Percentiles rank a stretch among this genome's conserved stretches.
Evolutionary conservation across 2,888 invertebrate species (phyloP).

Genomic region (Nemotelus pantherinus): DNA sequence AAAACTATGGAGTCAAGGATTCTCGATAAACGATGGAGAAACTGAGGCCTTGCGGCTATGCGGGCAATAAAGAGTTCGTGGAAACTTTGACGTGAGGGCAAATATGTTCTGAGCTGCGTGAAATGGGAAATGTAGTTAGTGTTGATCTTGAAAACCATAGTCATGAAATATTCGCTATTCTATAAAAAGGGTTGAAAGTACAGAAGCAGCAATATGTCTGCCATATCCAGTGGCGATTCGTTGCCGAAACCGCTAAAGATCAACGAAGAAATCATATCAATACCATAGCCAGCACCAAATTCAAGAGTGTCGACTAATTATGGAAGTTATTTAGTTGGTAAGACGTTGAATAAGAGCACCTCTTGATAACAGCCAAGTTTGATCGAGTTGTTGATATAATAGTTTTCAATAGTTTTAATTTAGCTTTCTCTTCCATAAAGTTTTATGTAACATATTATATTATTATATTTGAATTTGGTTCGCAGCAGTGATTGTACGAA

Average conservation of each 20-base stretch:
- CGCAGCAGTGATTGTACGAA: no score
- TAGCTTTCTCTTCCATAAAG: no score
- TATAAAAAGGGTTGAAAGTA: no score
- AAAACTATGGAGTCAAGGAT: conserved; percentile 94
- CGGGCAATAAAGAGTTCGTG: conserved; percentile 86
- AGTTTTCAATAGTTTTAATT: no score
- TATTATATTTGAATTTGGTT: no score
- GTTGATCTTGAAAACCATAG: conserved; percentile 93
- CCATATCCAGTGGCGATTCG: conserved; percentile 67
- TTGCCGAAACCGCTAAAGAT: conserved; percentile 83
- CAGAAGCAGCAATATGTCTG: conserved; percentile 55
- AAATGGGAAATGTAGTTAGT: conserved; percentile 78
- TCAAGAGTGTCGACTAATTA: conserved; percentile 63
- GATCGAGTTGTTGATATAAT: no score
- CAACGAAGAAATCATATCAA: conserved; percentile 89
- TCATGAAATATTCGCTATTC: conserved; percentile 68
- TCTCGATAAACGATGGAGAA: conserved; percentile 92
- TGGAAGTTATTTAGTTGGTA: conserved; percentile 65
- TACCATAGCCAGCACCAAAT: conserved; percentile 78
- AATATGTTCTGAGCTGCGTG: conserved; percentile 80
- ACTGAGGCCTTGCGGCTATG: conserved; percentile 83
- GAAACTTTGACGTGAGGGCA: conserved; percentile 86
- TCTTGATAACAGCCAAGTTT: no score
- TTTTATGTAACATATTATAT: no score
- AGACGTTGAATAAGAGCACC: conserved; percentile 49